phyloP scores from a whole-genome alignment of 2,113 vertebrate genomes.

The Psittacus erithacus region DNA sequence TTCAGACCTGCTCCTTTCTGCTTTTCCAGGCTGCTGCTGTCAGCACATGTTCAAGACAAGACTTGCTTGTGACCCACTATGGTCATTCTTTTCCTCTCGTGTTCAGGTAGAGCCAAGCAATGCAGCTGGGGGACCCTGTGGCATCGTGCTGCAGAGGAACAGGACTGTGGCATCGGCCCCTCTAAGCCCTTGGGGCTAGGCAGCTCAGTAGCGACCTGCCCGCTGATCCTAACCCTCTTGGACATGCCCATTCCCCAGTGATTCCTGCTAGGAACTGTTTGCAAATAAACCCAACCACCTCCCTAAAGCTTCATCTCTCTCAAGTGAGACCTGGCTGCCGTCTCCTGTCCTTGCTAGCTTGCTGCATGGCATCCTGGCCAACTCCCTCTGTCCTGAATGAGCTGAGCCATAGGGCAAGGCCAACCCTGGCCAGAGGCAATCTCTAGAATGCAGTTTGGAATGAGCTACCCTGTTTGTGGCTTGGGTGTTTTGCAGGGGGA shows the following conservation, averaged over 20 bases:
- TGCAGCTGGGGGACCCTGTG: accelerated
- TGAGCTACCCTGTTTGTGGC: not conserved
- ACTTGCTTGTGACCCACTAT: not conserved
- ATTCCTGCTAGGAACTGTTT: not conserved
- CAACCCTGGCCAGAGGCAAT: not conserved
- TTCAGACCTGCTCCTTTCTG: not conserved
- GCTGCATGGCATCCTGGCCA: too few relatives aligned
- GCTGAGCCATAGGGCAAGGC: not conserved
- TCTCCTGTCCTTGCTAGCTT: not conserved
- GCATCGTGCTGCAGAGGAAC: not conserved
- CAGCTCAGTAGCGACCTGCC: accelerated
- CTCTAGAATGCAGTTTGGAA: not conserved
- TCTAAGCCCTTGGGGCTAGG: accelerated
- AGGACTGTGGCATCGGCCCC: not conserved
- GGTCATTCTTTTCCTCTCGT: not conserved
- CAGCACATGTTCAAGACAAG: accelerated
- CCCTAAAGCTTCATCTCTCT: not conserved
- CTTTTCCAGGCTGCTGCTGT: not conserved
- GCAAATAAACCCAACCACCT: not conserved
- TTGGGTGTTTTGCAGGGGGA: not conserved
- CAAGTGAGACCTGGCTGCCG: not conserved
- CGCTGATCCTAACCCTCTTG: accelerated
- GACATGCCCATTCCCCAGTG: accelerated
- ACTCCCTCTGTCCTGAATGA: not conserved
- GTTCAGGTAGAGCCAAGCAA: not conserved